Evolutionary conservation across 2,797 vertebrate genomes (phyloP).

Genomic region (Holocentrus rufus): DNA sequence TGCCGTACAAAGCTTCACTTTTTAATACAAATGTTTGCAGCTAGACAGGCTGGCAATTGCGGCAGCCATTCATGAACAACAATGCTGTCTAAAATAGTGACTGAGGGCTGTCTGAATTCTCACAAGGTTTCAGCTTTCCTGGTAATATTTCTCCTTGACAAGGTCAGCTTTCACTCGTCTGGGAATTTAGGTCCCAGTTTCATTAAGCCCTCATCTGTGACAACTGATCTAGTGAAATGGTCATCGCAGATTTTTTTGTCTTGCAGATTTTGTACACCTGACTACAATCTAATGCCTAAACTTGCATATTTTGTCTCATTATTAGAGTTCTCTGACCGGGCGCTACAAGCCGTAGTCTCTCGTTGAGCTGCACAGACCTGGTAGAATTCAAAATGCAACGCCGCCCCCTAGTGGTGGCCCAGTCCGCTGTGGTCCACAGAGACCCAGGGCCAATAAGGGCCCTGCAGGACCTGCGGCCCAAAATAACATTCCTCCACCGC

Average conservation of each 20-base stretch:
- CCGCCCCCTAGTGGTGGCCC: slow-evolving; percentile 77
- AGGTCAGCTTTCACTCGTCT: slow-evolving; percentile 58
- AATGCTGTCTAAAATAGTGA: slow-evolving; percentile 13
- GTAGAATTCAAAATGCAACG: slow-evolving; percentile 22
- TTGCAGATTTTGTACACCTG: neutral
- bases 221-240: slow-evolving; percentile 31
- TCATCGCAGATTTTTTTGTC: slow-evolving; percentile 14
- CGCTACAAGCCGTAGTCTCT: neutral
- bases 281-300: neutral
- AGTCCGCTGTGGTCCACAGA: slow-evolving; percentile 76
- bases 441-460: slow-evolving; percentile 82
- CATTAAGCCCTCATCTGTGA: slow-evolving; percentile 65
- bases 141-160: slow-evolving; percentile 57
- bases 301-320: neutral
- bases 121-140: slow-evolving; percentile 25
- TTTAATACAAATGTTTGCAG: neutral
- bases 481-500: slow-evolving; percentile 85
- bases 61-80: slow-evolving; percentile 30
- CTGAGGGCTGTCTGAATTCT: slow-evolving; percentile 29
- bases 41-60: neutral
- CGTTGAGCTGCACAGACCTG: slow-evolving; percentile 8
- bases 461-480: slow-evolving; percentile 83
- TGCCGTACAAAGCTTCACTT: neutral
- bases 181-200: slow-evolving; percentile 72
- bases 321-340: slow-evolving; percentile 29